Evolutionary conservation across 2,113 vertebrate species (phyloP).

Genomic region (Zosterops pallidus): DNA sequence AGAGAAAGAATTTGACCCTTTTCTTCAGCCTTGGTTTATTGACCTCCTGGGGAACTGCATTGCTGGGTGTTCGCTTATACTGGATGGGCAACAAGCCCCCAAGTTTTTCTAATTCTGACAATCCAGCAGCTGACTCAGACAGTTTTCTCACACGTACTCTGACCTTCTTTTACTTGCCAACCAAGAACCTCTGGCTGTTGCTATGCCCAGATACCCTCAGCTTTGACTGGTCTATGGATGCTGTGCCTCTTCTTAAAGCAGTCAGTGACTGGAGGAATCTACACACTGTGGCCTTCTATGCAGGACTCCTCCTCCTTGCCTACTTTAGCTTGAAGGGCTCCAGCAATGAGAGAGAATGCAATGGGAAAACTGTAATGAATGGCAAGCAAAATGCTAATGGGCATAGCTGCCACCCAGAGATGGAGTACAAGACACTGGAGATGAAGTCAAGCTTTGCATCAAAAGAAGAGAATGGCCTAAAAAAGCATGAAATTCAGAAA

Average conservation of each 20-base stretch:
- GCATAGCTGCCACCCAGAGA: slow-evolving; percentile 85
- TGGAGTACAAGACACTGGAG: slow-evolving; percentile 78
- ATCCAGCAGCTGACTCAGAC: slow-evolving; percentile 92
- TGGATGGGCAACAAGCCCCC: slow-evolving; percentile 99
- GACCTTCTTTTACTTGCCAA: slow-evolving; percentile 92
- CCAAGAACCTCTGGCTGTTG: slow-evolving; percentile 92
- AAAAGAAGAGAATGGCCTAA: slow-evolving; percentile 86
- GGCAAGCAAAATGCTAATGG: slow-evolving; percentile 91
- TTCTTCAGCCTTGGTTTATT: slow-evolving; percentile 86
- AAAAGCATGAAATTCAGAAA: slow-evolving; percentile 75
- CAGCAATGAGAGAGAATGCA: slow-evolving; percentile 75
- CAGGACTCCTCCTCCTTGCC: slow-evolving; percentile 81
- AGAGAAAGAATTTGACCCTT: slow-evolving; percentile 87
- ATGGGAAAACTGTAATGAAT: slow-evolving; percentile 85
- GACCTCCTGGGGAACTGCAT: slow-evolving; percentile 84
- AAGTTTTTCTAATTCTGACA: slow-evolving; percentile 99
- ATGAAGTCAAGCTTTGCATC: slow-evolving; percentile 69
- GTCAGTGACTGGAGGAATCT: slow-evolving; percentile 89
- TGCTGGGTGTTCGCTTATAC: slow-evolving; percentile 90
- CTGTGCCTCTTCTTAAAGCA: slow-evolving; percentile 89
- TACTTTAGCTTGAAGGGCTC: slow-evolving; percentile 82
- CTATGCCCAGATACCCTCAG: slow-evolving; percentile 94
- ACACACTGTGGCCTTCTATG: slow-evolving; percentile 87
- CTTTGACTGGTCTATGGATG: slow-evolving; percentile 99
- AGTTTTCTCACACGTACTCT: slow-evolving; percentile 84